These are phyloP conservation scores for Heliconius eleuchia DNA, from an alignment of 1,140 invertebrate species.

Conservation along the genomic window DNA sequence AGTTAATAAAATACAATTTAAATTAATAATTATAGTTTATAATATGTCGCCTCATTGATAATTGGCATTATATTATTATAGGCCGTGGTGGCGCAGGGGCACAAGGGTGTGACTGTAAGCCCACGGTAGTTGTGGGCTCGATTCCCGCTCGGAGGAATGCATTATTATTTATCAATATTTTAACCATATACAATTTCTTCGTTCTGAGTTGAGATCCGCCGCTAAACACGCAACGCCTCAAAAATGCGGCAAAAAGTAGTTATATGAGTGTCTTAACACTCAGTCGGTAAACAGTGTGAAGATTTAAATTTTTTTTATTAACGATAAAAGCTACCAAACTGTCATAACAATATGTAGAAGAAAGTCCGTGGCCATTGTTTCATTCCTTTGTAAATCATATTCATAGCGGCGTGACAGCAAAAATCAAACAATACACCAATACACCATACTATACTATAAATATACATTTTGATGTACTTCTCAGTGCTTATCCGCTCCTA, in stretches of 20 bases:
- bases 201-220: too few relatives aligned
- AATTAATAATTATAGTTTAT: background rate
- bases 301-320: background rate
- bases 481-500: slow-evolving; percentile 57
- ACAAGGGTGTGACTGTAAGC: too few relatives aligned
- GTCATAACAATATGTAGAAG: slow-evolving; percentile 1
- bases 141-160: too few relatives aligned
- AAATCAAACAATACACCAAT: slow-evolving; percentile 31
- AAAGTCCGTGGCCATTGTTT: background rate
- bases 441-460: slow-evolving; percentile 41
- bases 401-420: background rate
- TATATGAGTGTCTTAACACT: too few relatives aligned
- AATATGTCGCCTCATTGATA: background rate
- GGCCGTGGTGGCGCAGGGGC: too few relatives aligned
- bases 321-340: background rate
- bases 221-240: too few relatives aligned
- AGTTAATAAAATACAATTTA: too few relatives aligned
- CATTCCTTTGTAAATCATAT: slow-evolving; percentile 4
- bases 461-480: slow-evolving; percentile 55
- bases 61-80: background rate
- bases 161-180: too few relatives aligned
- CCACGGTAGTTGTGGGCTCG: too few relatives aligned
- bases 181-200: too few relatives aligned
- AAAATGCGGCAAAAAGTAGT: too few relatives aligned
- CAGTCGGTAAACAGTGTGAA: too few relatives aligned